Base-by-base conservation (phyloP, 2,113 vertebrate genomes). In the Eidolon helvum region DNA sequence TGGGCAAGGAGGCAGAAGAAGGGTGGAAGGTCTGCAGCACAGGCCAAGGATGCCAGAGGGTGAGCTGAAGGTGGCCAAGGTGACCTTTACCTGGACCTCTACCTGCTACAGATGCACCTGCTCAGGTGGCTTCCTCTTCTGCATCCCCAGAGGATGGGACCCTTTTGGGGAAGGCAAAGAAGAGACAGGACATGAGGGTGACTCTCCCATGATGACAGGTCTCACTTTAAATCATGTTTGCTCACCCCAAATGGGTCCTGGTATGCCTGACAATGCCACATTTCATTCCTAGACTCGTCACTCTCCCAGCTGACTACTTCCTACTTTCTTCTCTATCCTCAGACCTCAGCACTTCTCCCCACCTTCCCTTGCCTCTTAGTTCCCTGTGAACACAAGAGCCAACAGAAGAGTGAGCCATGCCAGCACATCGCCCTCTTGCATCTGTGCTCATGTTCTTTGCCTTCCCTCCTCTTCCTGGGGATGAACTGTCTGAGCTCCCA, bases 201-300 rank as follows among this genome's bases (percentile, higher is more conserved):
- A 43, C n/a, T 18, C 1, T 1, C 7, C 57, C 40, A 5, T 2
- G 18, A 50, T 10, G 14, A 3, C 12, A 1, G 0, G 33, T 43
- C 40, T 40, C 50, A 45, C 10, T n/a, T 10, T 40, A 65, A 15
- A 22, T 38, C 59, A 33, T 2, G 18, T 35, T n/a, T 65, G 11
- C 74, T 55, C 16, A 10, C 24, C 16, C 35, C 61, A 48, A 22
- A 24, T 2, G 33, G 9, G 30, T 33, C 4, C 61, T 4, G 4
- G 21, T 40, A 22, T 24, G 1, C 50, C 38, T 24, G 40, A 45
- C 57, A n/a, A 24, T 30, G 35, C 28, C 45, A 22, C 50, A 0
- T 1, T 4, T 24, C 0, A 5, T 69, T 35, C 11, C 19, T 78
- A 45, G 28, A 10, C 38, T 33, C 24, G 26, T 35, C 75, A 8